phyloP scores from a whole-genome alignment of 2,888 invertebrate genomes.

The Deilephila porcellus region DNA sequence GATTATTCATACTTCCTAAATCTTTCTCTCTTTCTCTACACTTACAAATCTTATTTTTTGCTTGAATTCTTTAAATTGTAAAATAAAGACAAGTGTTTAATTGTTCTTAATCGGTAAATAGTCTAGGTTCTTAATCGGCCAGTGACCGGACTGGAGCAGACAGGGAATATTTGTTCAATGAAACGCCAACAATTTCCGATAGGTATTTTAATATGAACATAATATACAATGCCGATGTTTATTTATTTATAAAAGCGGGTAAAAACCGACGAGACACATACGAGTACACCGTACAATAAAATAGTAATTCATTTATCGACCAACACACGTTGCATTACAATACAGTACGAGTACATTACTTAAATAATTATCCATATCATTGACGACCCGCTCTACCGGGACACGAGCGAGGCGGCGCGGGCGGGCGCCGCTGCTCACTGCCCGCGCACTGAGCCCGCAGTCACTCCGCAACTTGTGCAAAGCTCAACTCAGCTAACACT shows the following conservation, averaged over 20 bases:
- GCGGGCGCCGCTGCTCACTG: not conserved
- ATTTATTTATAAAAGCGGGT: slow-evolving; percentile 83
- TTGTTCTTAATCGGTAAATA: too few relatives aligned
- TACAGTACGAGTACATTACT: slow-evolving; percentile 54
- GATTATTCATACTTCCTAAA: too few relatives aligned
- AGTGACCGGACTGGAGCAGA: too few relatives aligned
- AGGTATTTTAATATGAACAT: slow-evolving; percentile 82
- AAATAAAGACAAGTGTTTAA: too few relatives aligned
- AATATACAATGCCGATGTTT: slow-evolving; percentile 82
- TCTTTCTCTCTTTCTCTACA: too few relatives aligned
- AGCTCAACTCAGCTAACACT: not conserved
- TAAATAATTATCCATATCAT: slow-evolving; percentile 48
- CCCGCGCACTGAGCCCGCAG: not conserved
- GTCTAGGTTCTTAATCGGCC: too few relatives aligned
- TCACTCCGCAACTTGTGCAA: not conserved
- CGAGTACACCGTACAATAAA: slow-evolving; percentile 73
- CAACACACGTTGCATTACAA: slow-evolving; percentile 42
- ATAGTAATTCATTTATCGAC: slow-evolving; percentile 42
- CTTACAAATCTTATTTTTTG: too few relatives aligned
- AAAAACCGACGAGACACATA: slow-evolving; percentile 78
- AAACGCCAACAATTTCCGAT: slow-evolving; percentile 54
- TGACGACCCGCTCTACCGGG: not conserved
- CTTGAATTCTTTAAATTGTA: too few relatives aligned
- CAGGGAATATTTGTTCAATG: slow-evolving; percentile 40
- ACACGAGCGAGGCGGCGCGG: not conserved